phyloP scores from a whole-genome alignment of 2,888 invertebrate species.

The Amphipoea oculea region DNA sequence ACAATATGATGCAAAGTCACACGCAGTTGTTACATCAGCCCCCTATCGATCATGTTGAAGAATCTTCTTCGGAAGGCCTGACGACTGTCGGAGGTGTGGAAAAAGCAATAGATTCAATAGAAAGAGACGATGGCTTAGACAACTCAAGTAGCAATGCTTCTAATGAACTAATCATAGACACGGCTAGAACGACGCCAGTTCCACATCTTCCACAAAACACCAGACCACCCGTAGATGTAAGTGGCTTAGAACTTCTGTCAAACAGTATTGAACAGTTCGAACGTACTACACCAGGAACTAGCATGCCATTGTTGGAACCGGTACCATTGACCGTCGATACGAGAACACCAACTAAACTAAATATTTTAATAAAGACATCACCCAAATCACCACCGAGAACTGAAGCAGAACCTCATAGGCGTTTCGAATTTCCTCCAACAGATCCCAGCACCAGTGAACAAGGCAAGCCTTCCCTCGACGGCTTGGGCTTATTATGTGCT shows the following conservation, averaged over 20 bases:
- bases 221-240: conserved; percentile 92
- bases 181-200: conserved; percentile 79
- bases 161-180: conserved; percentile 87
- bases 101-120: conserved; percentile 85
- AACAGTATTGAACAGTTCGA: conserved; percentile 96
- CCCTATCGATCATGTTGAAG: conserved; percentile 83
- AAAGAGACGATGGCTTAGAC: conserved; percentile 83
- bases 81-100: conserved; percentile 82
- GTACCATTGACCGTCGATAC: conserved; percentile 84
- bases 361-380: conserved; percentile 86
- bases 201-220: conserved; percentile 65
- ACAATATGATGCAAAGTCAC: conserved; percentile 73
- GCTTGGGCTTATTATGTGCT: conserved; percentile 94
- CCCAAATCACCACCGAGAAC: conserved; percentile 84
- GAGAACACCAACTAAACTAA: conserved; percentile 81
- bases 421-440: conserved; percentile 82
- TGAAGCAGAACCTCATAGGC: conserved; percentile 81
- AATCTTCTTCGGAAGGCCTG: conserved; percentile 84
- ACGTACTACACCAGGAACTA: conserved; percentile 85
- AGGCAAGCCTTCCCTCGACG: conserved; percentile 89
- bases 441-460: conserved; percentile 78
- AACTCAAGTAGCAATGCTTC: conserved; percentile 87
- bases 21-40: conserved; percentile 70
- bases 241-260: conserved; percentile 95
- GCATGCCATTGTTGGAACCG: conserved; percentile 81